Conservation (phyloP, 2,113 vertebrate genomes). For the Ictalurus punctatus region DNA sequence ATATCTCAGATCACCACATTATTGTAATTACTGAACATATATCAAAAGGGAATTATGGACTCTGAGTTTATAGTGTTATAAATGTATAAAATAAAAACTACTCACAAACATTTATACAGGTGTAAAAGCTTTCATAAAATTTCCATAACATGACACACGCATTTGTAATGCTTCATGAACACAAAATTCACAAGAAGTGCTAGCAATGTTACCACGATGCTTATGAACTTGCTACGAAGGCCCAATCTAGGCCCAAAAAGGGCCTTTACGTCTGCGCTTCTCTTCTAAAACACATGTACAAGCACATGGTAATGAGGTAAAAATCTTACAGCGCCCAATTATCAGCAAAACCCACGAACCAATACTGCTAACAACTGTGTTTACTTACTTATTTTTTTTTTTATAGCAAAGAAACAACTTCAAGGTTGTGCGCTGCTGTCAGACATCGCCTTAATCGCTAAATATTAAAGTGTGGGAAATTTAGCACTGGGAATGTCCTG, state of each 20-base stretch:
- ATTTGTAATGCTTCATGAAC: not conserved
- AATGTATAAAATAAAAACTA: not conserved
- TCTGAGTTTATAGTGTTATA: not conserved
- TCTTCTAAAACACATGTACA: not conserved
- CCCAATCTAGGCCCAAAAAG: no score
- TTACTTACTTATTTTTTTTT: not conserved
- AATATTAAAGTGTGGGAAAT: not conserved
- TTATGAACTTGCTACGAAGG: not conserved
- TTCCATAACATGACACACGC: no score
- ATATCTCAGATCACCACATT: not conserved
- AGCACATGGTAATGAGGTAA: not conserved
- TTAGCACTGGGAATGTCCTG: not conserved
- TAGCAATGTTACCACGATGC: not conserved
- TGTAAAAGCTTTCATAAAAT: not conserved
- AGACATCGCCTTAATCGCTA: not conserved
- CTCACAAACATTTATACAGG: no score
- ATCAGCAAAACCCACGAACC: not conserved
- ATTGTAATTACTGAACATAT: not conserved
- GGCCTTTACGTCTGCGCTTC: not conserved
- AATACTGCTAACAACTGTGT: not conserved
- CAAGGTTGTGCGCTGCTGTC: not conserved
- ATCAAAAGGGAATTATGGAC: not conserved
- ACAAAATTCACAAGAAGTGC: not conserved
- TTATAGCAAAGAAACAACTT: not conserved
- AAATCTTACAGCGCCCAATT: not conserved